Conservation (phyloP, 2,113 vertebrate genomes). For the Sinocyclocheilus grahami region DNA sequence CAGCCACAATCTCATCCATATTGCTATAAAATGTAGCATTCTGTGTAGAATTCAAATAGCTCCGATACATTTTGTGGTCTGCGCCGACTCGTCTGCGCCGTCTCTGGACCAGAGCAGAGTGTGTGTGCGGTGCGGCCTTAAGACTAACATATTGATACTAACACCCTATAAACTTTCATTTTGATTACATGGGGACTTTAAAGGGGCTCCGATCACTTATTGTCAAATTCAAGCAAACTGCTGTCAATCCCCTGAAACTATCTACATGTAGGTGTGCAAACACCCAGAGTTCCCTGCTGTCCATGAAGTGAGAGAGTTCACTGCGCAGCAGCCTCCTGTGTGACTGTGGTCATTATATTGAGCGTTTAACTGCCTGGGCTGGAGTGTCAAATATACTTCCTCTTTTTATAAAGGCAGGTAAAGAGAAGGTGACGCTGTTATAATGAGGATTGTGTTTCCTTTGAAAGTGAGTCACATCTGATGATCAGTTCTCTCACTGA, state of each 20-base stretch:
- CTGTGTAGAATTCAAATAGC: no score
- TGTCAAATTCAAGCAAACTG: not conserved
- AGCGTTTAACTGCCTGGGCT: constrained; percentile 61
- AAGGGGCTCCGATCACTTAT: no score
- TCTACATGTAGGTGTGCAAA: not conserved
- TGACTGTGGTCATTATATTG: constrained; percentile 53
- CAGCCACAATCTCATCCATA: no score
- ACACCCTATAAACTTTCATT: no score
- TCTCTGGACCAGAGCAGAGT: no score
- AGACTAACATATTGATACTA: no score
- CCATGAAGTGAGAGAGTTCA: not conserved
- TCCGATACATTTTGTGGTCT: no score
- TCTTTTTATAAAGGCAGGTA: constrained; percentile 65
- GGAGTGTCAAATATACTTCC: constrained; percentile 64
- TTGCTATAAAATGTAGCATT: no score
- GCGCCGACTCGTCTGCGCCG: no score
- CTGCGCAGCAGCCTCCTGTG: not conserved
- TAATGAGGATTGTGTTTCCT: constrained; percentile 69
- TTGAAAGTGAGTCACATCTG: constrained; percentile 65
- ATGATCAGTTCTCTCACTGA: constrained; percentile 40
- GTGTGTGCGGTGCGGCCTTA: no score
- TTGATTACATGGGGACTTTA: no score
- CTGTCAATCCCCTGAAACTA: not conserved
- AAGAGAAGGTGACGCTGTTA: constrained; percentile 53
- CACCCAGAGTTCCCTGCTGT: not conserved